Conservation (phyloP, 2,797 vertebrate genomes). For the Clarias fuscus region DNA sequence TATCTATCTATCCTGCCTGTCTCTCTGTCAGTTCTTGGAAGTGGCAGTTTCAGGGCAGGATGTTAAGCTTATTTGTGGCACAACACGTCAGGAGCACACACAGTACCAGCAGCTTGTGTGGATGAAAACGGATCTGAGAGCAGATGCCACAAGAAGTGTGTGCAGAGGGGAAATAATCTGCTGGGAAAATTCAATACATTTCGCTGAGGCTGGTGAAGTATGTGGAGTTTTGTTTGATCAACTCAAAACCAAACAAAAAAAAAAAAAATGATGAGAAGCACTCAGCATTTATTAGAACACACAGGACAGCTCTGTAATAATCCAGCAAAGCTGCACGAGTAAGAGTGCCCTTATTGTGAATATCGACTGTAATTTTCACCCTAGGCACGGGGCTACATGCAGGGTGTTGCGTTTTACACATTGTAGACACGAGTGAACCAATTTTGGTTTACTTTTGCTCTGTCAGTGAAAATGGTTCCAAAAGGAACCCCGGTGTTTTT, state of each 20-base stretch:
- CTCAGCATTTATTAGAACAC: background rate
- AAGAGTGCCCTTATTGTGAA: background rate
- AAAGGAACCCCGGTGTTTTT: background rate
- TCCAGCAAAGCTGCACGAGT: background rate
- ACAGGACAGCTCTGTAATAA: background rate
- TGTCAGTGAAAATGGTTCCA: background rate
- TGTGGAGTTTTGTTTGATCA: slow-evolving; percentile 4
- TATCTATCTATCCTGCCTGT: too few relatives aligned
- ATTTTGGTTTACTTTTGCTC: background rate
- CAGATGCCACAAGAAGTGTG: slow-evolving; percentile 29
- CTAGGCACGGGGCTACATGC: background rate
- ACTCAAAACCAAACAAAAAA: background rate
- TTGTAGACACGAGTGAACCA: background rate
- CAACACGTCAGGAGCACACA: slow-evolving; percentile 42
- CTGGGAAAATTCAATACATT: slow-evolving; percentile 52
- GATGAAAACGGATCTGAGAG: slow-evolving; percentile 45
- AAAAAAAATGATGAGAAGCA: background rate
- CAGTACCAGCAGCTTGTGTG: slow-evolving; percentile 61
- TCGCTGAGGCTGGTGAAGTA: slow-evolving; percentile 49
- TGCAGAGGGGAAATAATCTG: slow-evolving; percentile 12
- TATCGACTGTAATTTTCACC: background rate
- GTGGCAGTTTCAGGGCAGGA: slow-evolving; percentile 45
- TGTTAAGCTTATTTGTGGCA: slow-evolving; percentile 55
- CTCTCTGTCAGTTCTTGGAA: slow-evolving; percentile 23
- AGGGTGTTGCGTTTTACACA: background rate